phyloP scores from a whole-genome alignment of 2,888 invertebrate genomes.

The Nesidiocoris tenuis region DNA sequence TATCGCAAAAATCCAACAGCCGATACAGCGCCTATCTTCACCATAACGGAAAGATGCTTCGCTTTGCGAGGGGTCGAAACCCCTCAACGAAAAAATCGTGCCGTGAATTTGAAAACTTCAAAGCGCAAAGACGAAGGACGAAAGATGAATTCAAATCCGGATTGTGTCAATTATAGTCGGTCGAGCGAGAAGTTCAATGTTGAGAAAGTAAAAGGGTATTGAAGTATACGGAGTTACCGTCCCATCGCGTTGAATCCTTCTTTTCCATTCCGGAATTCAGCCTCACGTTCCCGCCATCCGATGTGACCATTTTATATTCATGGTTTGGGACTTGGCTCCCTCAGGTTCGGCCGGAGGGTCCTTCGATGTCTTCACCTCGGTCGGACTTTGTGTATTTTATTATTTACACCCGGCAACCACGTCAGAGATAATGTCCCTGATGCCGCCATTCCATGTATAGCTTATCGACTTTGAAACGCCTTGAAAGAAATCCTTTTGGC shows the following conservation, averaged over 20 bases:
- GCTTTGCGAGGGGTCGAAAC: no score
- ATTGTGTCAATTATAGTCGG: constrained; percentile 33
- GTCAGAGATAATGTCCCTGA: not conserved
- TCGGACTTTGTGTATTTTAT: constrained; percentile 43
- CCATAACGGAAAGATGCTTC: no score
- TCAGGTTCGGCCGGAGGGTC: constrained; percentile 18
- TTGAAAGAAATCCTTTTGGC: no score
- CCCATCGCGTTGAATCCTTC: not conserved
- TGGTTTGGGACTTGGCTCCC: constrained; percentile 36
- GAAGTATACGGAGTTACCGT: not conserved
- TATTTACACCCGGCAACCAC: constrained; percentile 29
- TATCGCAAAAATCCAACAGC: no score
- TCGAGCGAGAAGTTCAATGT: not conserved
- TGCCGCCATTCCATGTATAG: not conserved
- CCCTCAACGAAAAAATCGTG: no score
- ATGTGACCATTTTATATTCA: constrained; percentile 39
- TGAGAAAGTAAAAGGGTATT: not conserved
- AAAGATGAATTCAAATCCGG: constrained; percentile 42
- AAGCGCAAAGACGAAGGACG: no score
- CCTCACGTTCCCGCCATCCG: constrained; percentile 4
- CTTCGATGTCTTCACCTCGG: constrained; percentile 8
- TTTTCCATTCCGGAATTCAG: not conserved
- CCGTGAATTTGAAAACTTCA: no score
- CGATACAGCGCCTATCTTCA: no score
- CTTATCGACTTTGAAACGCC: not conserved